Evolutionary conservation across 2,113 vertebrate species (phyloP).

Genomic region (Eonycteris spelaea): DNA sequence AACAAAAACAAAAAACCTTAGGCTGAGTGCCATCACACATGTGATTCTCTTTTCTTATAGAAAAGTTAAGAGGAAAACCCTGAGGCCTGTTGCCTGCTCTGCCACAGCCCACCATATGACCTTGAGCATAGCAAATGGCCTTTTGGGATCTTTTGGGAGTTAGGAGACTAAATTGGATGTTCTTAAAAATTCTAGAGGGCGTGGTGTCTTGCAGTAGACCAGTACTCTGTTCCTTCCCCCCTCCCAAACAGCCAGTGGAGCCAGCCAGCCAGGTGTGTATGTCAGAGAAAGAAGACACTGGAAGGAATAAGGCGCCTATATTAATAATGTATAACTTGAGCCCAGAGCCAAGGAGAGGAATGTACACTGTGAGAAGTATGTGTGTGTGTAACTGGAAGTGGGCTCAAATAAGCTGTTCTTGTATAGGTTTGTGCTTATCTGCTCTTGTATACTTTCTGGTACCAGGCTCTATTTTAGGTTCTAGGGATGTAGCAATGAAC

Average conservation of each 20-base stretch:
- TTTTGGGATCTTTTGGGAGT: conserved; percentile 7
- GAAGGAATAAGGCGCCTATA: conserved; percentile 45
- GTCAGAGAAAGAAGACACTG: conserved; percentile 71
- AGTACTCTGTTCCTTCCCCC: not conserved
- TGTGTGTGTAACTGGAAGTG: not conserved
- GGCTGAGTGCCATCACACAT: not conserved
- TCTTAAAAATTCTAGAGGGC: conserved; percentile 9
- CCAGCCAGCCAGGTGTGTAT: conserved; percentile 35
- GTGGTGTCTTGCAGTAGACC: not conserved
- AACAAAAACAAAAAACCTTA: not conserved
- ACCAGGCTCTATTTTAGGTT: not conserved
- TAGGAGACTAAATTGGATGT: conserved; percentile 17
- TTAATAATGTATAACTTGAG: conserved; percentile 67
- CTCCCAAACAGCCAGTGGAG: not conserved
- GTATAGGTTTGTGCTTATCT: conserved; percentile 30
- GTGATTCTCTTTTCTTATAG: not conserved
- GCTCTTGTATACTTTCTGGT: not conserved
- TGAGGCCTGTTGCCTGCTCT: not conserved
- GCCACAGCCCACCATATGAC: not conserved
- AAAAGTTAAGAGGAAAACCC: not conserved
- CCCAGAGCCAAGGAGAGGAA: conserved; percentile 23
- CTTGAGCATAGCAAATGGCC: not conserved
- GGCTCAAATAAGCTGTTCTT: not conserved
- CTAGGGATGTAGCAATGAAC: not conserved
- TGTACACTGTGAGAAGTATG: not conserved